Evolutionary conservation across 2,888 invertebrate species (phyloP), one percentile per base, ranked within the genome.

Genomic region (Electrophaes corylata): DNA sequence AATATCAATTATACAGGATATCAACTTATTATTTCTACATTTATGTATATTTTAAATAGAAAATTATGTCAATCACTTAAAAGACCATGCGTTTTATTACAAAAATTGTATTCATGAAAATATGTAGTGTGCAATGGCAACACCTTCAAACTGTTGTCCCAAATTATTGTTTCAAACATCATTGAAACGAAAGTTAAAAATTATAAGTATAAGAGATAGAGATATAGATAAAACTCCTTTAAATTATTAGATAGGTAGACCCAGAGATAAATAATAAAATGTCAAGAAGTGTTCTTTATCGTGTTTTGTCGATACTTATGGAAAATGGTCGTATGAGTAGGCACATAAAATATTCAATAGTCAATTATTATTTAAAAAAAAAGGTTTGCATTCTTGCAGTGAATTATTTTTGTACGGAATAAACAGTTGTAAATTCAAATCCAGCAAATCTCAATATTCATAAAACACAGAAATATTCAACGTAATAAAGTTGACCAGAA

Each of bases 241-340:
- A 67, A 71, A 65, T 72, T 71, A 47, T 57, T 78, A 79, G 74
- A 72, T 76, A 76, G 71, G 65, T 57, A 71, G 60, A 41, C 8
- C 51, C 16, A 52, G 40, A 60, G 49, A 55, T 40, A 50, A 53
- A 48, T 35, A 43, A 55, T 65, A 57, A 66, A 62, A 66, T 68
- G 60, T 57, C 57, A 64, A 57, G 19, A 69, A 70, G 71, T 73
- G 71, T 73, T 73, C 72, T 71, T 65, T 67, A 66, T 65, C 19
- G 43, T 57, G 57, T 60, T 53, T 50, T 46, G 58, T 44, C 16
- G 43, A 35, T 57, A 56, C 2, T 45, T 53, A 35, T 11, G 57
- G 59, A 43, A 51, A 60, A 54, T 54, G 53, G 18, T 54, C 49
- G 16, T n/a, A n/a, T n/a, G n/a, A n/a, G n/a, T n/a, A n/a, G n/a